phyloP scores from a whole-genome alignment of 2,888 invertebrate genomes.

The Pegoplata infirma region DNA sequence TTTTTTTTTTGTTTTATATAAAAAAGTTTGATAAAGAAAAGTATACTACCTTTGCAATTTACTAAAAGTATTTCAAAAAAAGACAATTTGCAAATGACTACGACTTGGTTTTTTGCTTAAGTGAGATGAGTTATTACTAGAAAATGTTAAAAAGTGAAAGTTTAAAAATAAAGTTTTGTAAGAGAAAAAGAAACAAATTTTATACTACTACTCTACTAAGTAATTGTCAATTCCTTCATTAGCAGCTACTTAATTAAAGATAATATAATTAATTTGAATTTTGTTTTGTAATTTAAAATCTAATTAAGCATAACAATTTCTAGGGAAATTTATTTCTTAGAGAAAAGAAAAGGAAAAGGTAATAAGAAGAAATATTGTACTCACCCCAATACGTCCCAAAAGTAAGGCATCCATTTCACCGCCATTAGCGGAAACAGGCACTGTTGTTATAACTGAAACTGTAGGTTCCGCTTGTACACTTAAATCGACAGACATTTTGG shows the following conservation, averaged over 20 bases:
- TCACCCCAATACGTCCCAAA: conserved; percentile 88
- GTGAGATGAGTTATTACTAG: no score
- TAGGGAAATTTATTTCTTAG: conserved; percentile 2
- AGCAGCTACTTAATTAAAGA: conserved; percentile 30
- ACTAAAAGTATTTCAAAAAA: background rate
- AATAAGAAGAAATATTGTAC: conserved; percentile 69
- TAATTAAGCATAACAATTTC: conserved; percentile 38
- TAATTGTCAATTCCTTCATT: conserved; percentile 3
- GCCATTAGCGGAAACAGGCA: conserved; percentile 79
- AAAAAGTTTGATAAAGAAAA: background rate
- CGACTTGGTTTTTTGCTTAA: background rate
- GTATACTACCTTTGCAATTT: background rate
- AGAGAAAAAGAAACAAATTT: no score
- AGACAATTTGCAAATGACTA: background rate
- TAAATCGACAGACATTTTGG: conserved; percentile 75
- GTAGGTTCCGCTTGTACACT: conserved; percentile 75
- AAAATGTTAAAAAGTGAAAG: background rate
- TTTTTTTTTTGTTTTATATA: no score
- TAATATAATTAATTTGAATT: conserved; percentile 19
- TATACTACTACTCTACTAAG: background rate
- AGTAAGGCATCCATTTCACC: conserved; percentile 90
- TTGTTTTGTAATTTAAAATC: conserved; percentile 22
- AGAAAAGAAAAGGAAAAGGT: background rate
- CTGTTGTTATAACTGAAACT: conserved; percentile 76
- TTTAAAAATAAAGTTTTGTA: background rate